Evolutionary conservation across 2,797 vertebrate species (phyloP), one percentile per base, ranked within the genome.

Genomic region (Bucorvus abyssinicus): DNA sequence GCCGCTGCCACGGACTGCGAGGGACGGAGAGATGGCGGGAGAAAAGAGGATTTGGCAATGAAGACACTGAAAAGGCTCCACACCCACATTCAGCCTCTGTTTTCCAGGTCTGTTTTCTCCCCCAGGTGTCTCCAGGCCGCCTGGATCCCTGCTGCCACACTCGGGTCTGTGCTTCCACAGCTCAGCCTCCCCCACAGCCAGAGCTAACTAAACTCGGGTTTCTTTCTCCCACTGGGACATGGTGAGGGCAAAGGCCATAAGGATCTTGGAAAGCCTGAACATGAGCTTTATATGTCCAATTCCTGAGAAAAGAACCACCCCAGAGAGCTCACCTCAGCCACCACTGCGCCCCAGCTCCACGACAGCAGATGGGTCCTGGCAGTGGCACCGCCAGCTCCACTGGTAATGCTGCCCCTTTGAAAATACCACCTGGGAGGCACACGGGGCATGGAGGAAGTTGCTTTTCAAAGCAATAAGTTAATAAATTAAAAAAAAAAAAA

Each of bases 381-480:
- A 10, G 61, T 5, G 5, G 70, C 63, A 40, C 47, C 2, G 6
- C 4, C 5, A 55, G 73, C 82, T 36, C 24, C 44, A 6, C 42
- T 22, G 6, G 50, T 27, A 17, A 14, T 0, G 1, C 15, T 14
- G 45, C 56, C 61, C 2, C 0, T 2, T 1, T 6, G 20, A 4
- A 29, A 44, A 19, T 14, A 29, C 27, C 9, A 38, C 52, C 75
- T 22, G 2, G 17, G 61, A 64, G 53, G 52, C 87, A 67, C 6
- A 0, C 4, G 10, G 45, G 32, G 26, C 36, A 14, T 0, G 6
- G n/a, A 20, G 17, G 26, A 47, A 52, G 65, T 10, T 32, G 65
- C 69, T 84, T 10, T 32, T 32, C 29, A 24, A 29, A 38, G 55
- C 3, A 76, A 52, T 13, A 32, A 57, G 71, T n/a, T 22, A 52